These are phyloP conservation scores for Micronycteris hirsuta DNA, from an alignment of 2,113 vertebrate species.

Conservation along the genomic window DNA sequence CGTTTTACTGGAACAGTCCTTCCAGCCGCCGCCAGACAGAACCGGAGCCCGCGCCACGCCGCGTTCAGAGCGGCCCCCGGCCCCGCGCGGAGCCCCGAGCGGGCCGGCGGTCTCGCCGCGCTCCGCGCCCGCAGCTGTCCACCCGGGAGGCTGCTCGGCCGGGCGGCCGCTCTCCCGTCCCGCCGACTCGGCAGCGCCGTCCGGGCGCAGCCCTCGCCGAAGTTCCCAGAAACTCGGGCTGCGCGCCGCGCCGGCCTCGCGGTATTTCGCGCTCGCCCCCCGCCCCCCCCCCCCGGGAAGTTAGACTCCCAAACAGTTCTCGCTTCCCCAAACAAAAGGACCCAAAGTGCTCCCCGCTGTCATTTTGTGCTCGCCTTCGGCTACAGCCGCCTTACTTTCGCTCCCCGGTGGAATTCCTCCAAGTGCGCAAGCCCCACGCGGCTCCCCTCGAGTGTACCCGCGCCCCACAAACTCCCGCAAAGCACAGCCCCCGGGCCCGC, in stretches of 20 bases:
- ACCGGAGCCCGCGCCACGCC: too few relatives aligned
- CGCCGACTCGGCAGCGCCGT: slow-evolving; percentile 17
- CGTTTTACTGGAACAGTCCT: too few relatives aligned
- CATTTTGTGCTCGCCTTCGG: not conserved
- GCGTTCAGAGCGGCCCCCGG: accelerated
- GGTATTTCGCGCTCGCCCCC: not conserved
- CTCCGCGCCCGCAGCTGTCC: too few relatives aligned
- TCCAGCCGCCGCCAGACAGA: too few relatives aligned
- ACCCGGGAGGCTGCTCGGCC: too few relatives aligned
- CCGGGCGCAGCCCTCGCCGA: slow-evolving; percentile 34
- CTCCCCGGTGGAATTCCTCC: too few relatives aligned
- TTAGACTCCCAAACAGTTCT: not conserved
- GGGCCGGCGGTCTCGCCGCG: too few relatives aligned
- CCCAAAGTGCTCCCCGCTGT: not conserved
- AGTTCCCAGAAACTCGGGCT: not conserved
- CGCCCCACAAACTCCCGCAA: not conserved
- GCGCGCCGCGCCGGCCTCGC: not conserved
- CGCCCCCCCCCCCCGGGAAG: not conserved
- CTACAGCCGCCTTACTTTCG: not conserved
- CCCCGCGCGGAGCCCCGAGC: too few relatives aligned
- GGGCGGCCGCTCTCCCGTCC: too few relatives aligned
- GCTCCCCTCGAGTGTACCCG: not conserved
- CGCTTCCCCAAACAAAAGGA: slow-evolving; percentile 58
- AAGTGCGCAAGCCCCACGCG: not conserved
- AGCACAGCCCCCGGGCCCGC: not conserved